Evolutionary conservation across 2,113 vertebrate species (phyloP).

Genomic region (Pollachius pollachius): DNA sequence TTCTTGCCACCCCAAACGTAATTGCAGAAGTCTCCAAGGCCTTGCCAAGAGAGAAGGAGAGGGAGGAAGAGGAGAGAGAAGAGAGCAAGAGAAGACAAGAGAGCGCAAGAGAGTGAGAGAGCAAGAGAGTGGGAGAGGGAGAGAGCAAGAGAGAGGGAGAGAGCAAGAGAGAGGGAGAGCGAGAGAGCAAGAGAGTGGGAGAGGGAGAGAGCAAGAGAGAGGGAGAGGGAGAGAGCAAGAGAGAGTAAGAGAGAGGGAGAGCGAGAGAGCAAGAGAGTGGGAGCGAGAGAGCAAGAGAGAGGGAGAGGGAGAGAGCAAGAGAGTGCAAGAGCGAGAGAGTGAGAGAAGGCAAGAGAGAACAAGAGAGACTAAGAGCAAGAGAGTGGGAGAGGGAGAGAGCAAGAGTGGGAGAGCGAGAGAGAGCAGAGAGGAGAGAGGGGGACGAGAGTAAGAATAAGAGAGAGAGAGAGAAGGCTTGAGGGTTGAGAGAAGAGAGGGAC

Average conservation of each 20-base stretch:
- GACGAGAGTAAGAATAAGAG: too few relatives aligned
- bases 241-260: not conserved
- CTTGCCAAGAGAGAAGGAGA: conserved; percentile 7
- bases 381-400: not conserved
- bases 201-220: not conserved
- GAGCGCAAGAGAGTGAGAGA: conserved; percentile 16
- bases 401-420: not conserved
- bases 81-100: not conserved
- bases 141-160: not conserved
- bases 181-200: not conserved
- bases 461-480: conserved; percentile 11
- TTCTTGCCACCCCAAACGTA: conserved; percentile 54
- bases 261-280: too few relatives aligned
- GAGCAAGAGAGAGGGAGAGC: conserved; percentile 4
- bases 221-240: conserved; percentile 1
- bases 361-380: conserved; percentile 8
- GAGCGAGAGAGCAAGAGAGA: not conserved
- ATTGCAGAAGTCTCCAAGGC: conserved; percentile 70
- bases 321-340: conserved; percentile 10
- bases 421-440: conserved; percentile 13
- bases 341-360: not conserved
- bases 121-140: conserved; percentile 8
- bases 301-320: conserved; percentile 18
- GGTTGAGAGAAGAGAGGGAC: too few relatives aligned
- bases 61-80: conserved; percentile 18